Evolutionary conservation across 2,797 vertebrate species (phyloP), one percentile per base, ranked within the genome.

Genomic region (Schizopygopsis pylzovi): DNA sequence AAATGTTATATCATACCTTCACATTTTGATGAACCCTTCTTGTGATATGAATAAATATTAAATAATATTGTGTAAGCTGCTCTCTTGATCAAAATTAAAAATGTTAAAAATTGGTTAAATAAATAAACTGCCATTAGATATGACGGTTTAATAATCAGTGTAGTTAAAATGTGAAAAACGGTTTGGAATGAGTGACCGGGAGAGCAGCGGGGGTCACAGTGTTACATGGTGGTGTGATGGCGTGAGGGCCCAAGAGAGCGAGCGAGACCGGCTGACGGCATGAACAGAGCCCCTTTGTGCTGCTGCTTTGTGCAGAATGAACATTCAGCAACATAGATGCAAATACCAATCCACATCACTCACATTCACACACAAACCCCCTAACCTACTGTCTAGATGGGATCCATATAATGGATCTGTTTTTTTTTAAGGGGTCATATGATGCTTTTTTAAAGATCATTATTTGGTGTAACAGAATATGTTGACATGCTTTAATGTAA

Each of bases 261-360:
- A 80, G 54, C 18, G 43, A 86, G 84, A 83, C 65, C 59, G 59
- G 76, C 81, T 52, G 82, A 87, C 85, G 75, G 83, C 67, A 81
- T 77, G 78, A 77, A 86, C 90, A 90, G 83, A 89, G 88, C 65
- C 67, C 78, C 87, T 82, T 89, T 90, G 90, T 90, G 82, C 79
- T 75, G 22, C 12, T 25, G 28, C 84, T 81, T 83, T 85, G 83
- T 87, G 81, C 85, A 81, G 61, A 81, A 73, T 87, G 85, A 83
- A 79, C 80, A 79, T 79, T 86, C 86, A 85, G 88, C 79, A 87
- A 80, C 79, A 85, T 87, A 72, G 84, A 86, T 83, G 82, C 88
- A 85, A 82, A 84, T 81, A 87, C 59, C 65, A 72, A 63, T 77
- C 22, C 61, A 25, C 61, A 77, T 75, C 81, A 79, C 73, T 80